These are phyloP conservation scores for Syncerus caffer DNA, from an alignment of 2,797 vertebrate genomes.

Conservation along the genomic window DNA sequence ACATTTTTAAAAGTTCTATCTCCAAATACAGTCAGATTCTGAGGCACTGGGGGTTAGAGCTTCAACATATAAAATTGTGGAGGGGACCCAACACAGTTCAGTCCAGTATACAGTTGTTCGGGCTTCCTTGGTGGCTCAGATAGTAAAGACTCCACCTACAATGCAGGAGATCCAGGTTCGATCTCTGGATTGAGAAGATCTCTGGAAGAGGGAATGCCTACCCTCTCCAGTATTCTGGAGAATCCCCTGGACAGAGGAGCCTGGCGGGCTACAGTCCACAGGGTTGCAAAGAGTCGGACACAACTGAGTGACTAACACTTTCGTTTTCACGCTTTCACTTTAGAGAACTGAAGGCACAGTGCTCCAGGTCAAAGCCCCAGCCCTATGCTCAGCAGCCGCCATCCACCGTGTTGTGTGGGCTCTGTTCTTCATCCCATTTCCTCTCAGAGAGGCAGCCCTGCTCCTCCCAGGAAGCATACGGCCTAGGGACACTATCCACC, in stretches of 20 bases:
- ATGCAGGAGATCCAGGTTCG: background rate
- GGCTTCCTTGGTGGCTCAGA: background rate
- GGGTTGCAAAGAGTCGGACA: background rate
- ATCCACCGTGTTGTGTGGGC: accelerated
- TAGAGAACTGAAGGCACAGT: too few species aligned
- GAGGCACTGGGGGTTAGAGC: background rate
- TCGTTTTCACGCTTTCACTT: background rate
- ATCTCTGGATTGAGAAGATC: background rate
- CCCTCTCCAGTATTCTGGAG: background rate
- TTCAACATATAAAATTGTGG: background rate
- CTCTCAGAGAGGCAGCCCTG: background rate
- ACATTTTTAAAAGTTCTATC: background rate
- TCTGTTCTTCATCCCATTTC: background rate
- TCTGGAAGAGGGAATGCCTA: background rate
- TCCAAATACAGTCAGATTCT: background rate
- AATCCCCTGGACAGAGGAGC: background rate
- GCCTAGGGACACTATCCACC: background rate
- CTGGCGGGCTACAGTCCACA: background rate
- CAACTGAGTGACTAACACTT: background rate
- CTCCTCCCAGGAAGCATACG: background rate
- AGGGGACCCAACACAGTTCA: background rate
- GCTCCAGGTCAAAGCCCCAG: background rate
- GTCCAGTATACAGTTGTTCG: background rate
- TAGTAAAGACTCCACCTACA: background rate
- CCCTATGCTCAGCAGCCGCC: too few species aligned